Evolutionary conservation across 2,113 vertebrate genomes (phyloP).

Genomic region (Monarcha castaneiventris): DNA sequence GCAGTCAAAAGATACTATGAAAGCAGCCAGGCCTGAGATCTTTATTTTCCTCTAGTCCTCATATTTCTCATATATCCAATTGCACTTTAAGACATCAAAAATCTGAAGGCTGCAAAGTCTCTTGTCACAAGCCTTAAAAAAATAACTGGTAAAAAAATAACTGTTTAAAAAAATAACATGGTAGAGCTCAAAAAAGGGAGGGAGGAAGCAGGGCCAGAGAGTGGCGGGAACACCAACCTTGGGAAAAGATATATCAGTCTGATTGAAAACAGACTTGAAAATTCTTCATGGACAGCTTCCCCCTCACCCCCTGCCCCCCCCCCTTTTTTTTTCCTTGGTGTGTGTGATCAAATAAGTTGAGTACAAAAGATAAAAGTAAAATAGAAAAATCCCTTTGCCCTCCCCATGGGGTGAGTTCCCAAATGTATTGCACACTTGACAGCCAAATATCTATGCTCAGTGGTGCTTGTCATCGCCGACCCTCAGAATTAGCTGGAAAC

Average conservation of each 20-base stretch:
- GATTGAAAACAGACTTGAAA: constrained; percentile 69
- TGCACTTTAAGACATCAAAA: not conserved
- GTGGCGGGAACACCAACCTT: not conserved
- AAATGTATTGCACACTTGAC: constrained; percentile 16
- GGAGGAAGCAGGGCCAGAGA: not conserved
- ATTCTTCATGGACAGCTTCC: not conserved
- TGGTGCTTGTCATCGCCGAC: constrained; percentile 17
- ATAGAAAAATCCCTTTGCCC: not conserved
- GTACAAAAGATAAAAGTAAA: not conserved
- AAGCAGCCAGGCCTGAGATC: not conserved
- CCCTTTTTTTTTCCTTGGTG: rapidly evolving
- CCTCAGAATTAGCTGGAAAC: constrained; percentile 24
- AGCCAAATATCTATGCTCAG: not conserved
- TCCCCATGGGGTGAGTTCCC: constrained; percentile 2
- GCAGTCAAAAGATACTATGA: not conserved
- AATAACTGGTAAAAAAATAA: not conserved
- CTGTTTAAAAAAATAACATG: not conserved
- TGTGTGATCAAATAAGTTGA: not conserved
- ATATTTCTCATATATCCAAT: not conserved
- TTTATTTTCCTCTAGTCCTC: not conserved
- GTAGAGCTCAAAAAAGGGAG: not conserved
- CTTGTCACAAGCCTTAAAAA: not conserved
- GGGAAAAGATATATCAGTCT: not conserved
- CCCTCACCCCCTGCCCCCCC: rapidly evolving
- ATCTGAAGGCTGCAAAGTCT: not conserved